phyloP scores from a whole-genome alignment of 2,113 vertebrate species.

The Leptosomus discolor region DNA sequence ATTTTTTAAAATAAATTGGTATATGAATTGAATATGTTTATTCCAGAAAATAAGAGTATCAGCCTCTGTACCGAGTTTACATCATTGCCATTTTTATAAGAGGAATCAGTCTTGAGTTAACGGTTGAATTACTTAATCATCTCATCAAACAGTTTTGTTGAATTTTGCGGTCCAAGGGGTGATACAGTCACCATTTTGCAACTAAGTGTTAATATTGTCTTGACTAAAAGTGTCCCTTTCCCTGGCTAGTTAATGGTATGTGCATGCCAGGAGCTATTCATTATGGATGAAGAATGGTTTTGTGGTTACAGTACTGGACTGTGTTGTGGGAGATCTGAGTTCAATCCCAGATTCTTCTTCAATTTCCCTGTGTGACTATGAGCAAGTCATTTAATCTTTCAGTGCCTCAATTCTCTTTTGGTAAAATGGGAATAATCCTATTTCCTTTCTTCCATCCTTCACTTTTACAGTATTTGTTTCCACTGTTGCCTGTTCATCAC shows the following conservation, averaged over 20 bases:
- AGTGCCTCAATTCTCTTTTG: neutral
- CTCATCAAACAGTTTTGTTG: neutral
- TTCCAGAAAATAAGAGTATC: constrained; percentile 11
- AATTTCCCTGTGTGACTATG: constrained; percentile 7
- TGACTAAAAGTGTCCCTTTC: constrained; percentile 37
- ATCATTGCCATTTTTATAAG: neutral
- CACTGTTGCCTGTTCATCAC: neutral
- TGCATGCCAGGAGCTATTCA: constrained; percentile 46
- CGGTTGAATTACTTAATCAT: neutral
- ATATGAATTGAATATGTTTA: neutral
- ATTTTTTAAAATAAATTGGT: constrained; percentile 27
- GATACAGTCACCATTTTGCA: neutral
- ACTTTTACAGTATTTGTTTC: constrained; percentile 3
- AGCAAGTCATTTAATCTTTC: constrained; percentile 1
- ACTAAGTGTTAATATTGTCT: constrained; percentile 18
- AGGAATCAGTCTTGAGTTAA: neutral
- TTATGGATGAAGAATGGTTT: constrained; percentile 46
- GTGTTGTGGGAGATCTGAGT: constrained; percentile 51
- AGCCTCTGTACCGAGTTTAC: neutral
- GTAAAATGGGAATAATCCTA: constrained; percentile 5
- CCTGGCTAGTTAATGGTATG: constrained; percentile 6
- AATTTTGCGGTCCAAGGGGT: neutral
- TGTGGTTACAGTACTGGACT: constrained; percentile 49
- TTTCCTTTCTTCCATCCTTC: constrained; percentile 38
- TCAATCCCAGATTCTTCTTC: constrained; percentile 50